A percentile compares a stretch with the other conserved stretches of the same genome.
phyloP scores from a whole-genome alignment of 2,797 vertebrate species.

The Pseudocheirus occidentalis region DNA sequence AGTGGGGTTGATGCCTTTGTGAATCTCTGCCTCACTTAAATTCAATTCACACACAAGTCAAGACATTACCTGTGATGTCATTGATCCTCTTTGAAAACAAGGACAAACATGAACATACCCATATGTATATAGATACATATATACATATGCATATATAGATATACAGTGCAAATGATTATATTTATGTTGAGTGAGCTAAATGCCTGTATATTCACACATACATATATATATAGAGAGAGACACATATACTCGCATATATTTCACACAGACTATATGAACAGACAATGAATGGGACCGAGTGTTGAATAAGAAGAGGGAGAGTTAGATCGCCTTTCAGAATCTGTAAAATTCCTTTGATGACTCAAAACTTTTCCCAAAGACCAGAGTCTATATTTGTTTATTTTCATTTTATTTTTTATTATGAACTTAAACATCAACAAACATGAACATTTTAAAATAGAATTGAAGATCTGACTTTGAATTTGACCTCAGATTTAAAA shows the following conservation, averaged over 20 bases:
- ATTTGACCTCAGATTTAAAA: neutral
- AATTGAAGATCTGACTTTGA: neutral
- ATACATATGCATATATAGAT: neutral
- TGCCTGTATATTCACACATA: neutral
- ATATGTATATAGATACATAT: neutral
- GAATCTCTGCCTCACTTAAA: neutral
- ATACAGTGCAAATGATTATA: neutral
- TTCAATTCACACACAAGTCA: neutral
- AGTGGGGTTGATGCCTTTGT: neutral
- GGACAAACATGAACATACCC: neutral
- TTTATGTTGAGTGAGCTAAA: neutral
- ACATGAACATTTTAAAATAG: neutral
- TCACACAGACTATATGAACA: neutral
- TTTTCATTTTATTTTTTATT: neutral
- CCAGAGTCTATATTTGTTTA: neutral
- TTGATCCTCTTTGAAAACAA: neutral
- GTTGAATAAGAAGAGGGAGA: neutral
- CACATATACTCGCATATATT: neutral
- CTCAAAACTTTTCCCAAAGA: neutral
- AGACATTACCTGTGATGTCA: neutral
- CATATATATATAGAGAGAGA: neutral
- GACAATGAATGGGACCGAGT: neutral
- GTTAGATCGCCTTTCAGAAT: neutral
- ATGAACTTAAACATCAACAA: neutral
- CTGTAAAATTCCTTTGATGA: neutral